Conservation (phyloP, 2,888 invertebrate genomes). For the Drosophila mercatorum region DNA sequence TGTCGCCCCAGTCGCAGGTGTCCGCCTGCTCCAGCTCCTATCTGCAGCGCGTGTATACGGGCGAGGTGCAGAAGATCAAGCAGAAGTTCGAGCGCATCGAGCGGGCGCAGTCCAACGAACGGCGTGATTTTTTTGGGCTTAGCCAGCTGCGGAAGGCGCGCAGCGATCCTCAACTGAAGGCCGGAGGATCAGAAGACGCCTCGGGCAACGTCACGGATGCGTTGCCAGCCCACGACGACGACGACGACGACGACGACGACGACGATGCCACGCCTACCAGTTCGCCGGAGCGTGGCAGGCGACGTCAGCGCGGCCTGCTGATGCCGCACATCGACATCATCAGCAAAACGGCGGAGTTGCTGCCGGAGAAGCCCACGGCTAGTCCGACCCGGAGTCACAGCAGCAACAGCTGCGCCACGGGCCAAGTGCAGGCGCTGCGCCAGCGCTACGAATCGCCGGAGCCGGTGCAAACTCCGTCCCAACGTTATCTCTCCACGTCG, state of each 20-base stretch:
- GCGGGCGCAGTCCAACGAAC: conserved; percentile 56
- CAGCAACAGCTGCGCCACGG: conserved; percentile 85
- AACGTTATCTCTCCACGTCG: conserved; percentile 88
- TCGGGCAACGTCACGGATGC: conserved; percentile 81
- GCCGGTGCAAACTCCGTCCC: conserved; percentile 12
- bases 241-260: conserved; percentile 16
- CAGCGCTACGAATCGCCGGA: conserved; percentile 86
- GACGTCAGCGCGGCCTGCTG: conserved; percentile 86
- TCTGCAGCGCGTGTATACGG: conserved; percentile 89
- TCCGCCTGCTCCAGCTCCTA: conserved; percentile 87
- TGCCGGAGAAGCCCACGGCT: conserved; percentile 57
- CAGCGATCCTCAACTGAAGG: conserved; percentile 92
- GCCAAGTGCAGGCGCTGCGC: conserved; percentile 90
- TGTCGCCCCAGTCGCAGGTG: conserved; percentile 90
- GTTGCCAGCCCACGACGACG: conserved; percentile 34
- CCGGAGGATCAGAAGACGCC: conserved; percentile 86
- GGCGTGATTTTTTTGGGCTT: conserved; percentile 83
- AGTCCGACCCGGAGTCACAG: conserved; percentile 72
- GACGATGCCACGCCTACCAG: conserved; percentile 25
- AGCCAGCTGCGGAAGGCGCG: conserved; percentile 87
- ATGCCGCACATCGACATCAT: conserved; percentile 97
- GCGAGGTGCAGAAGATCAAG: conserved; percentile 91
- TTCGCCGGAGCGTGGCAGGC: conserved; percentile 85
- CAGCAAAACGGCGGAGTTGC: conserved; percentile 90
- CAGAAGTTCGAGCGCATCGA: conserved; percentile 89